Conservation (phyloP, 1,140 invertebrate genomes). For the Periplaneta americana region DNA sequence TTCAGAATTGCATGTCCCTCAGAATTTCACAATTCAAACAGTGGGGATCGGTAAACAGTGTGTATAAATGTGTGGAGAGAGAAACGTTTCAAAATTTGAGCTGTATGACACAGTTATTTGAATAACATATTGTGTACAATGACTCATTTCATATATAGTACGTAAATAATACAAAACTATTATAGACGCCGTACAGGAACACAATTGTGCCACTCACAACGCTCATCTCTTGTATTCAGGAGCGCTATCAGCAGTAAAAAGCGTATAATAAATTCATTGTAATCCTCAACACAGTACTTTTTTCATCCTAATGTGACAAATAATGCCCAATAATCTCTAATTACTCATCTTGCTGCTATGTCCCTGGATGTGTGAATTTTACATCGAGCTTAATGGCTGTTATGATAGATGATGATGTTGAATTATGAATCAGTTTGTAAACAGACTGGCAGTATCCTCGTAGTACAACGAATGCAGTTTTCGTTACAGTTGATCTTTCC, state of each 20-base stretch:
- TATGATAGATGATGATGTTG: neutral
- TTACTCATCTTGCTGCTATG: neutral
- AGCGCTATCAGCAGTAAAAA: neutral
- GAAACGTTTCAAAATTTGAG: too few relatives aligned
- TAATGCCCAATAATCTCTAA: neutral
- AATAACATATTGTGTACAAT: neutral
- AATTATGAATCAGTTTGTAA: neutral
- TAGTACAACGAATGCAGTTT: too few relatives aligned
- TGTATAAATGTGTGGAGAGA: too few relatives aligned
- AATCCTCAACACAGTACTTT: neutral
- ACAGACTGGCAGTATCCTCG: too few relatives aligned
- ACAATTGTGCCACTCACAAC: neutral
- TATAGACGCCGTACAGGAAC: neutral
- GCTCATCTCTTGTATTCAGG: neutral
- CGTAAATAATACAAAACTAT: neutral
- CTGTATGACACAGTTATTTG: too few relatives aligned
- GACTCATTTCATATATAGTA: neutral
- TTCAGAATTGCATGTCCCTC: too few relatives aligned
- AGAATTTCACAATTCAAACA: too few relatives aligned
- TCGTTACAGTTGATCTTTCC: too few relatives aligned
- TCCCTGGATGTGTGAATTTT: neutral
- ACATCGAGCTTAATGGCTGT: neutral
- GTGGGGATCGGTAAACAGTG: too few relatives aligned
- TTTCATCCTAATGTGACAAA: neutral
- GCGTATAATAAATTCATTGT: neutral